These are phyloP conservation scores for Ephestia elutella DNA, from an alignment of 1,140 invertebrate species.

Conservation along the genomic window DNA sequence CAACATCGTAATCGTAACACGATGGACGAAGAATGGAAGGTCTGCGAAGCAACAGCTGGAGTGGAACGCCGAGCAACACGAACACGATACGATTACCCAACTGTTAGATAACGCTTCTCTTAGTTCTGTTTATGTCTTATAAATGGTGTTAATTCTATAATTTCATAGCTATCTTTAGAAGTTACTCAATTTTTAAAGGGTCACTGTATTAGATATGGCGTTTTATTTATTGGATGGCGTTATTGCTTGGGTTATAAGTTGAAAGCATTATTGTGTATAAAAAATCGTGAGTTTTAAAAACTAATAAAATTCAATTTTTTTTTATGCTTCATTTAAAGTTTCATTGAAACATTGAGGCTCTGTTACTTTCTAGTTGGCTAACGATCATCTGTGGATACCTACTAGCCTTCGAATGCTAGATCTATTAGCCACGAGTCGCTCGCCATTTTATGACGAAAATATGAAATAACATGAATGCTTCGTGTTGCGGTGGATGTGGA, in stretches of 20 bases:
- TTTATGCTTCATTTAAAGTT: background rate
- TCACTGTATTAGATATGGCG: background rate
- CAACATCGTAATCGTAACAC: background rate
- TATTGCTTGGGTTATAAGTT: background rate
- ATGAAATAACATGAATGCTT: slow-evolving; percentile 6
- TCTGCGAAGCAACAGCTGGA: background rate
- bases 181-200: slow-evolving; percentile 2
- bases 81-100: slow-evolving; percentile 11
- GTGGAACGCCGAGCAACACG: background rate
- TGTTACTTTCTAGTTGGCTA: background rate
- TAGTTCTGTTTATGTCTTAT: slow-evolving; percentile 7
- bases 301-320: too few relatives aligned
- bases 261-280: background rate
- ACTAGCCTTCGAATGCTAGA: background rate
- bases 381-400: background rate
- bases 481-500: background rate
- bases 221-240: background rate
- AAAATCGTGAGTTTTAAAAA: background rate
- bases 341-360: background rate
- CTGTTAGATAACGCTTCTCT: slow-evolving; percentile 9
- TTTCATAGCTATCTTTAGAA: background rate
- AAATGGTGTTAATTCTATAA: slow-evolving; percentile 10
- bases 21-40: background rate
- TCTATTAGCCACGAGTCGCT: background rate
- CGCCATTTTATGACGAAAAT: background rate